These are phyloP conservation scores for Gymnoscopelus braueri DNA, from an alignment of 2,797 vertebrate genomes.

Conservation along the genomic window DNA sequence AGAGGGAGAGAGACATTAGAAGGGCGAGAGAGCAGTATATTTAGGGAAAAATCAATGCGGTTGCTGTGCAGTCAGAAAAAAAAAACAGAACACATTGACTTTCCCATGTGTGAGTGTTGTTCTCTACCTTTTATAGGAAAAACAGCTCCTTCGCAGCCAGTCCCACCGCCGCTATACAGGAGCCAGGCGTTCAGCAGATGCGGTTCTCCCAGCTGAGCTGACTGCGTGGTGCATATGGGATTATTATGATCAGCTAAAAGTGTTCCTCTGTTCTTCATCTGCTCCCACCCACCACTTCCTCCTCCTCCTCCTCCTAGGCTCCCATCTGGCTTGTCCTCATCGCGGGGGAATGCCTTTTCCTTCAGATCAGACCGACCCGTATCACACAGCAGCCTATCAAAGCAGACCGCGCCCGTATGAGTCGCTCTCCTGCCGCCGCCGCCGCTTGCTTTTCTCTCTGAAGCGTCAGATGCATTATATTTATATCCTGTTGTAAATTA, in stretches of 20 bases:
- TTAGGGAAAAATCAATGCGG: background rate
- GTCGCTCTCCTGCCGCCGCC: conserved; percentile 11
- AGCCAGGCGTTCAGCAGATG: conserved; percentile 30
- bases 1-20: background rate
- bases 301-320: conserved; percentile 9
- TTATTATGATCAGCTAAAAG: conserved; percentile 23
- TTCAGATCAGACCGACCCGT: conserved; percentile 9
- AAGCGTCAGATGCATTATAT: conserved; percentile 9
- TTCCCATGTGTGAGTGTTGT: background rate
- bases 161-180: too few relatives aligned
- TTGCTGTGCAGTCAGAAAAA: too few relatives aligned
- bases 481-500: conserved; percentile 29
- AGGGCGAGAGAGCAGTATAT: background rate
- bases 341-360: conserved; percentile 5
- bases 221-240: background rate
- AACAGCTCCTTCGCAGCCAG: conserved; percentile 7
- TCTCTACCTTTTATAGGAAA: conserved; percentile 43
- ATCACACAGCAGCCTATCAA: background rate
- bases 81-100: too few relatives aligned
- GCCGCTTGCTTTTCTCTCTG: conserved; percentile 17
- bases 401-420: conserved; percentile 35
- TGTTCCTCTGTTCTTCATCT: conserved; percentile 29
- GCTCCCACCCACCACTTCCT: conserved; percentile 5
- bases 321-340: background rate
- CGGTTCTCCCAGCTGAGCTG: too few relatives aligned